Evolutionary conservation across 1,140 invertebrate genomes (phyloP).

Genomic region (Drosophila sucinea): DNA sequence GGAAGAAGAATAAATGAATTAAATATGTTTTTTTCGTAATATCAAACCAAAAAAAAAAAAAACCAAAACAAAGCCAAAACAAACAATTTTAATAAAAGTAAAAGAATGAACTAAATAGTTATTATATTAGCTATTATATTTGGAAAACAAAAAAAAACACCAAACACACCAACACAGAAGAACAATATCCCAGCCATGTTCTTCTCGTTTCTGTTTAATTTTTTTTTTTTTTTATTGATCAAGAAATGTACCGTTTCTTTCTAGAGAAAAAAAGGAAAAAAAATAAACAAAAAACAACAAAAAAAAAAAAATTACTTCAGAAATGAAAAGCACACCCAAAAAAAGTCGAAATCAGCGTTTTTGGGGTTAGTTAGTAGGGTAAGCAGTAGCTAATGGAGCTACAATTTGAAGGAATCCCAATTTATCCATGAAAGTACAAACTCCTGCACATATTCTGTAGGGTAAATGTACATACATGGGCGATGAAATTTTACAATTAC

Average conservation of each 20-base stretch:
- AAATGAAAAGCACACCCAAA: slow-evolving; percentile 27
- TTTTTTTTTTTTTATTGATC: slow-evolving; percentile 64
- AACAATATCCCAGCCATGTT: neutral
- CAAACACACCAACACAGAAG: neutral
- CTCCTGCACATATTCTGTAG: no score
- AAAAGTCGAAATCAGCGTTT: slow-evolving; percentile 31
- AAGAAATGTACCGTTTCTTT: slow-evolving; percentile 75
- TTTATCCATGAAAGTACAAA: no score
- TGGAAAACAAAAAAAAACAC: slow-evolving; percentile 29
- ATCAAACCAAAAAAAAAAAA: slow-evolving; percentile 78
- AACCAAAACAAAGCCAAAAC: slow-evolving; percentile 64
- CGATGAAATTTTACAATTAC: no score
- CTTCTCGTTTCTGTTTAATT: slow-evolving; percentile 17
- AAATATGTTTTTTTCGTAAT: slow-evolving; percentile 76
- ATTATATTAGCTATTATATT: slow-evolving; percentile 81
- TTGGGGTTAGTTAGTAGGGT: no score
- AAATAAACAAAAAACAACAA: slow-evolving; percentile 64
- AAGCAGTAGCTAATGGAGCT: no score
- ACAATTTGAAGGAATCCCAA: no score
- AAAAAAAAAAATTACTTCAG: slow-evolving; percentile 57
- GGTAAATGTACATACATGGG: no score
- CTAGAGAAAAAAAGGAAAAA: slow-evolving; percentile 11
- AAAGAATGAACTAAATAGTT: slow-evolving; percentile 82
- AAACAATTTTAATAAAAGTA: slow-evolving; percentile 80
- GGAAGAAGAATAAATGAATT: slow-evolving; percentile 86